Evolutionary conservation across 2,113 vertebrate species (phyloP).

Genomic region (Entomyzon cyanotis): DNA sequence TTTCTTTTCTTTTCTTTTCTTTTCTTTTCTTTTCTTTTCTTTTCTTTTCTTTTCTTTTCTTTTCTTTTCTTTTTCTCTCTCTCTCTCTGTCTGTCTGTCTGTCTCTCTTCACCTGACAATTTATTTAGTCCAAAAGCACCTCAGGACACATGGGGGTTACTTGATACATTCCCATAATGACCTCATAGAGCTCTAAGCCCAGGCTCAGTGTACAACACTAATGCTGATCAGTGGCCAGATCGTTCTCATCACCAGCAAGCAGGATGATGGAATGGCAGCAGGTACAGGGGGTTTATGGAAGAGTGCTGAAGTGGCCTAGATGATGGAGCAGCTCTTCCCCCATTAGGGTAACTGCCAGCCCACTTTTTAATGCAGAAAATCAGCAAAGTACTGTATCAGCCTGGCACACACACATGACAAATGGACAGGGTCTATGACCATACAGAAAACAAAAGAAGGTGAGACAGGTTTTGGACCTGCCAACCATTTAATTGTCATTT

Average conservation of each 20-base stretch:
- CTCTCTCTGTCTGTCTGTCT: not conserved
- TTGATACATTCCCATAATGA: not conserved
- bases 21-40: not conserved
- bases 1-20: not conserved
- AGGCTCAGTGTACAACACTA: not conserved
- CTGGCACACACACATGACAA: not conserved
- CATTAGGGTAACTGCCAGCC: not conserved
- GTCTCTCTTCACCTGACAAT: not conserved
- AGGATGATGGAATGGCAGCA: not conserved
- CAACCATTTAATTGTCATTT: constrained; percentile 1
- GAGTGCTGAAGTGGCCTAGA: not conserved
- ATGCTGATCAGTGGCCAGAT: not conserved
- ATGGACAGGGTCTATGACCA: not conserved
- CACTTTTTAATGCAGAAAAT: constrained; percentile 11
- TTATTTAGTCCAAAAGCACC: not conserved
- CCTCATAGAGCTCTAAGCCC: not conserved
- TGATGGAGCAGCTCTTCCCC: not conserved
- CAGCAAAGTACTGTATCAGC: not conserved
- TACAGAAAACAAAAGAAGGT: not conserved
- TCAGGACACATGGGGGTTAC: not conserved
- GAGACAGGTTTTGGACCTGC: not conserved
- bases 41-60: not conserved
- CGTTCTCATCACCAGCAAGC: not conserved
- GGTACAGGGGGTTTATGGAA: not conserved
- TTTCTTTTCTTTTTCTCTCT: not conserved